Evolutionary conservation across 2,113 vertebrate genomes (phyloP).

Genomic region (Tragelaphus buxtoni): DNA sequence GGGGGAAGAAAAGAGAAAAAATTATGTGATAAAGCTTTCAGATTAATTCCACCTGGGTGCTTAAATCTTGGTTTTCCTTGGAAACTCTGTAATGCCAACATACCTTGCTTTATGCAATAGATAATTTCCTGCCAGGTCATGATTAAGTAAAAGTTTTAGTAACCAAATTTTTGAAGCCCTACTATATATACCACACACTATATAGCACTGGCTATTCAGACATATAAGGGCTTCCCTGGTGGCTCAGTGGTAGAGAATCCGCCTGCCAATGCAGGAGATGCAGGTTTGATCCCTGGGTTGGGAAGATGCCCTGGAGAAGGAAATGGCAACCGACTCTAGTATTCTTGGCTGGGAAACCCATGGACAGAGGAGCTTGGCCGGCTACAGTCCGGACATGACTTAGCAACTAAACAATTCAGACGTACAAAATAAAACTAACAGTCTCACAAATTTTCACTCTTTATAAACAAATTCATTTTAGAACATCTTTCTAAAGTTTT

Average conservation of each 20-base stretch:
- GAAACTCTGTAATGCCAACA: neutral
- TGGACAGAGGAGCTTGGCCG: neutral
- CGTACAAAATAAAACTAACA: neutral
- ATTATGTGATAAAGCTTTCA: neutral
- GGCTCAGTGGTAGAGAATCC: neutral
- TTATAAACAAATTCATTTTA: neutral
- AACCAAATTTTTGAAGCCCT: neutral
- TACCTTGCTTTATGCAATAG: constrained; percentile 8
- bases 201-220: neutral
- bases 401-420: neutral
- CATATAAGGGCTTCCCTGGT: neutral
- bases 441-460: neutral
- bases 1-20: neutral
- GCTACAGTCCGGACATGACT: neutral
- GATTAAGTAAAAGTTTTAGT: constrained; percentile 27
- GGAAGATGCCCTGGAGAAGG: neutral
- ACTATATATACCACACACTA: neutral
- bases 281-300: neutral
- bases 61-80: neutral
- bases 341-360: neutral
- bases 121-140: neutral
- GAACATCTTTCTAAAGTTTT: neutral
- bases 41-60: neutral
- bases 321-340: neutral
- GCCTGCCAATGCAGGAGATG: neutral